Base-by-base conservation (phyloP, 1,140 invertebrate genomes). In the Medauroidea extradentata region DNA sequence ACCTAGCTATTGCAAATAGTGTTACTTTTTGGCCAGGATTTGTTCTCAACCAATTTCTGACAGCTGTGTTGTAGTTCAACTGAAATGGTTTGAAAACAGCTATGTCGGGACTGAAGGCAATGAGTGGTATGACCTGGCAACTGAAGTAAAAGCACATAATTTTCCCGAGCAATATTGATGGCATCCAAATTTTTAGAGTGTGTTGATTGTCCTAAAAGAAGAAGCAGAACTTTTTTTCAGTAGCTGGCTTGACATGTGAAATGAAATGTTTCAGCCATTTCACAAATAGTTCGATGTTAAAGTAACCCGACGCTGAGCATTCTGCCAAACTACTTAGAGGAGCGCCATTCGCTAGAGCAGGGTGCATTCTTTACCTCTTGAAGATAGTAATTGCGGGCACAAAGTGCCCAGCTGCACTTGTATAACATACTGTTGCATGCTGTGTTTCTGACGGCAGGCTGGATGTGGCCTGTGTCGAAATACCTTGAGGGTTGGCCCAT, bases 101-200 rank as follows among this genome's bases (percentile, higher is more conserved):
- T 4, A 67, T 66, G 60, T 77, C 74, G 14, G 75, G 57, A 71
- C 56, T 78, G 73, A 18, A 41, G 21, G 59, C 66, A 64, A 56
- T 77, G 75, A 13, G 68, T 72, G 54, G 64, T 67, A 53, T 75
- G 71, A 19, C 71, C 52, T 3, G 29, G 52, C 3, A 53, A 19
- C 16, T 53, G 24, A 27, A 53, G 18, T 8, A 57, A 18, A 29
- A 57, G 41, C 5, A 57, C 25, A 3, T 38, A n/a, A 50, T 53
- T 48, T 16, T 51, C 55, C 13, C 43, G 14, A 16, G 55, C 24
- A 27, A 24, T 9, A 11, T 19, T 39, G 25, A 57, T 25, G 2
- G 46, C 55, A 11, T 49, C 18, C 7, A 57, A 18, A 51, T 51
- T 57, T 51, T 39, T 48, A 2, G 66, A 54, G 49, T 69, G 67